Conservation (phyloP, 2,888 invertebrate genomes). For the Pachydiplax longipennis region DNA sequence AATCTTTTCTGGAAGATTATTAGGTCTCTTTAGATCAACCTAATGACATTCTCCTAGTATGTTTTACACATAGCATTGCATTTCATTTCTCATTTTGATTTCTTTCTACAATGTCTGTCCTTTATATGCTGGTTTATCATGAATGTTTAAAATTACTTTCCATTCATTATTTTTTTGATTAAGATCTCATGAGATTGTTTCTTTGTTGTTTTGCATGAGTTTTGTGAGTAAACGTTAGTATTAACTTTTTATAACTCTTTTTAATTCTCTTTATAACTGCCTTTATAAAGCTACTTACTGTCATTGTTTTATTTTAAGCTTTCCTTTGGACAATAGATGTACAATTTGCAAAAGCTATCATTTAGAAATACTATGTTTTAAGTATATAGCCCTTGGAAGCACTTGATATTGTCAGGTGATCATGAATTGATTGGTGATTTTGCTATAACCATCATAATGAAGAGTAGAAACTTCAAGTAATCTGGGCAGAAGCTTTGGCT, state of each 20-base stretch:
- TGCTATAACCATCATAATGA: not conserved
- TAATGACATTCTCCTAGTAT: not conserved
- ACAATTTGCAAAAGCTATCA: not conserved
- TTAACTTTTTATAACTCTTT: not conserved
- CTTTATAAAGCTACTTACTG: not conserved
- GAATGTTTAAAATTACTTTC: not conserved
- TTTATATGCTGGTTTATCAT: not conserved
- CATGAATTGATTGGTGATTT: not conserved
- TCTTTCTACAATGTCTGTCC: not conserved
- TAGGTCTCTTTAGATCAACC: not conserved
- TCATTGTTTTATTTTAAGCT: not conserved
- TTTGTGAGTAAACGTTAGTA: not conserved
- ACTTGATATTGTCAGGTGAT: not conserved
- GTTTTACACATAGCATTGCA: not conserved
- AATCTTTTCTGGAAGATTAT: not conserved
- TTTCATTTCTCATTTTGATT: not conserved
- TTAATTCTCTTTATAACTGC: not conserved
- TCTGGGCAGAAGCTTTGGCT: conserved; percentile 25
- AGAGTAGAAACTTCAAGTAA: not conserved
- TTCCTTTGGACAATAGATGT: not conserved
- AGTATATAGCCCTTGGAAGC: not conserved
- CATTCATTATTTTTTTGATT: not conserved
- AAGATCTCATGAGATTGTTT: not conserved
- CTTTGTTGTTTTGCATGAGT: not conserved
- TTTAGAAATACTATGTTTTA: not conserved